These are phyloP conservation scores for Drosophila prosaltans DNA, from an alignment of 1,140 invertebrate genomes.

Conservation along the genomic window DNA sequence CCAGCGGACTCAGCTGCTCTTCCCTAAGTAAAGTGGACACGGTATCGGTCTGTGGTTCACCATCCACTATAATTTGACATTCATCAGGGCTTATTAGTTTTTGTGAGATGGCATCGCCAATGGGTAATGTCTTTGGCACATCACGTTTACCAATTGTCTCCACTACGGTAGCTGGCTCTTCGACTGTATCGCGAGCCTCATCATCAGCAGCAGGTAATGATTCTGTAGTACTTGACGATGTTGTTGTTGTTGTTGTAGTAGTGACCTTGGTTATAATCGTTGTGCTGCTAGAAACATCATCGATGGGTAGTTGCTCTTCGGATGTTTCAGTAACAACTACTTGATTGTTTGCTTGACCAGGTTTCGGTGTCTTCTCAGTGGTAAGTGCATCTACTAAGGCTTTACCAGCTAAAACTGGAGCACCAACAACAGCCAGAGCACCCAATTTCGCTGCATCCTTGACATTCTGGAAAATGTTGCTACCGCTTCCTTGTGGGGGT, in stretches of 20 bases:
- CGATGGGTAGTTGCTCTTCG: conserved; percentile 33
- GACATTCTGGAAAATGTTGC: conserved; percentile 83
- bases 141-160: conserved; percentile 53
- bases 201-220: conserved; percentile 40
- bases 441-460: conserved; percentile 94
- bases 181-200: conserved; percentile 50
- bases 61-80: conserved; percentile 87
- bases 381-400: conserved; percentile 91
- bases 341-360: conserved; percentile 66
- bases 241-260: conserved; percentile 62
- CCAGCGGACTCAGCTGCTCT: conserved; percentile 87
- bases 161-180: conserved; percentile 21
- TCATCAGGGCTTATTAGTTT: conserved; percentile 89
- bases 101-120: conserved; percentile 89
- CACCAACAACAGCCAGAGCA: conserved; percentile 90
- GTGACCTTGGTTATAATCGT: conserved; percentile 58
- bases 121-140: conserved; percentile 81
- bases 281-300: conserved; percentile 37
- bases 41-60: conserved; percentile 85
- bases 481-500: conserved; percentile 20
- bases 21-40: conserved; percentile 87
- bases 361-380: conserved; percentile 80
- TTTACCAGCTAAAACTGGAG: conserved; percentile 91
- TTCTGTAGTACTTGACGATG: conserved; percentile 26
- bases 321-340: conserved; percentile 20